Conservation (phyloP, 1,140 invertebrate species). For the Drosophila arizonae region DNA sequence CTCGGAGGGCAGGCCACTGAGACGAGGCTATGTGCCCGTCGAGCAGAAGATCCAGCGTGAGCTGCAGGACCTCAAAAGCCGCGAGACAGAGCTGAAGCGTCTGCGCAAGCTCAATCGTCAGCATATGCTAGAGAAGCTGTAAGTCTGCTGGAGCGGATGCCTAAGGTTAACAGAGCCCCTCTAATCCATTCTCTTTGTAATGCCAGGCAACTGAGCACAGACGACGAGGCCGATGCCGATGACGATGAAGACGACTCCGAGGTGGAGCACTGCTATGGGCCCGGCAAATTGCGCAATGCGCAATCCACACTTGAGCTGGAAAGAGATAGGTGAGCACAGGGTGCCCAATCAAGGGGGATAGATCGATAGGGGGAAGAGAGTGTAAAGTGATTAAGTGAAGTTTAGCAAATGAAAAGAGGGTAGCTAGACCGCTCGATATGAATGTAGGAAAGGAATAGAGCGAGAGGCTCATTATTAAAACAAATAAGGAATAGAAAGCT, state of each 20-base stretch:
- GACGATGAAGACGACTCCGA: conserved; percentile 83
- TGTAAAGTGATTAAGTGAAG: no score
- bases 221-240: conserved; percentile 62
- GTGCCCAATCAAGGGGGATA: not conserved
- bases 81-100: conserved; percentile 89
- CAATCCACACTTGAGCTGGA: conserved; percentile 85
- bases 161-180: not conserved
- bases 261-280: conserved; percentile 84
- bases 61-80: conserved; percentile 88
- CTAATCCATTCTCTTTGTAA: not conserved
- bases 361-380: not conserved
- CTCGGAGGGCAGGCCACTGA: conserved; percentile 84
- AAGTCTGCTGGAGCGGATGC: conserved; percentile 17
- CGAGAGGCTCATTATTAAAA: no score
- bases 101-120: conserved; percentile 83
- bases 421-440: no score
- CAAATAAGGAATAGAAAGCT: no score
- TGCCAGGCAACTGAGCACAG: conserved; percentile 59
- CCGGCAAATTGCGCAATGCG: conserved; percentile 84
- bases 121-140: conserved; percentile 83
- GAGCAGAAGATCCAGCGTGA: conserved; percentile 92
- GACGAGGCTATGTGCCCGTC: conserved; percentile 88
- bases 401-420: no score
- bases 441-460: no score
- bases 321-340: conserved; percentile 47